Base-by-base conservation (phyloP, 2,888 invertebrate genomes). In the Dilophus febrilis region DNA sequence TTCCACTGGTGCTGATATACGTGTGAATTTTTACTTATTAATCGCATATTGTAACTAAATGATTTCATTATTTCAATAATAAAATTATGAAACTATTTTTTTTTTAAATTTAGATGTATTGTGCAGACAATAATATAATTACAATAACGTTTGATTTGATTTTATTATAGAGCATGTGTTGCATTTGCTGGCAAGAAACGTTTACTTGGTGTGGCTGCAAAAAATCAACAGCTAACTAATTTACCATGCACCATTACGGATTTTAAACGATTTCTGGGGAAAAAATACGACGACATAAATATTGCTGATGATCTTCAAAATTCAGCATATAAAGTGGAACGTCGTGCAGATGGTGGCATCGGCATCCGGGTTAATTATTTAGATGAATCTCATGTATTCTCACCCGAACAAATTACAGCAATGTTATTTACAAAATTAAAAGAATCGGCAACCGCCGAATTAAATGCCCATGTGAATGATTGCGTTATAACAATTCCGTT, bases 391-490 rank as follows among this genome's bases (percentile, higher is more conserved):
- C 77, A 81, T 55, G 68, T 77, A 37, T 91, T 92, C 63, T 77
- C 76, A 18, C 87, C 92, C 1, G 91, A 94, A 63, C 98, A 99
- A 70, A 74, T 97, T 50, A 79, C 90, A 34, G 94, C 90, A 13
- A 97, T 97, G 88, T 67, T 97, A 47, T 78, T 98, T 49, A 94
- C 94, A 28, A 99, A 99, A 65, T 67, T 99, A 46, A 95, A 92
- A 64, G 87, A 90, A 52, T 81, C 78, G 46, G 85, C 95, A 19
- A 80, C 87, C 46, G 72, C 65, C 48, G 90, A 85, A 29, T 65
- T 97, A 48, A 83, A 86, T 55, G 87, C 88, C 18, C 88, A 86
- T 58, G 62, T 94, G 36, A 86, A 86, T 58, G 91, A 91, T 63
- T 91, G 91, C 64, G 91, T 92, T 31, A 86, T 92, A 54, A 82